Conservation (phyloP, 1,140 invertebrate species). For the Eurosta solidaginis region DNA sequence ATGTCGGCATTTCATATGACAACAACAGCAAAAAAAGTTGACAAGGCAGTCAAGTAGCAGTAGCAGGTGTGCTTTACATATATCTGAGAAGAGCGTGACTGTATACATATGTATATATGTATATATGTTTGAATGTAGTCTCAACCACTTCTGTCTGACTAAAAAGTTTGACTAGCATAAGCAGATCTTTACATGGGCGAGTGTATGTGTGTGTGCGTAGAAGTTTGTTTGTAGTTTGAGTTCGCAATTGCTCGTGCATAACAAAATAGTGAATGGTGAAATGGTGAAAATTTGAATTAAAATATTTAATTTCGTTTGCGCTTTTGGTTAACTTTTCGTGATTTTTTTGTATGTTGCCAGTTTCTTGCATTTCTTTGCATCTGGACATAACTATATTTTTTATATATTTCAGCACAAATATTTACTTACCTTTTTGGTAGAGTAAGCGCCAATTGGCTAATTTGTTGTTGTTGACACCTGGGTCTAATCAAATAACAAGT, state of each 20-base stretch:
- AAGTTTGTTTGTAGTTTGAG: not conserved
- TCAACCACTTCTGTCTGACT: not conserved
- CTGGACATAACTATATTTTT: too few relatives aligned
- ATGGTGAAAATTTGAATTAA: not conserved
- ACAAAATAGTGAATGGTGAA: not conserved
- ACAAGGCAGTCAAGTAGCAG: not conserved
- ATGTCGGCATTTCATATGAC: not conserved
- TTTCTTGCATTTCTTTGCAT: too few relatives aligned
- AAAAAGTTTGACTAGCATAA: not conserved
- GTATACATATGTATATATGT: too few relatives aligned
- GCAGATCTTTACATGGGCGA: not conserved
- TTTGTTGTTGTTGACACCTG: too few relatives aligned
- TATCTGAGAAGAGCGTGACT: not conserved
- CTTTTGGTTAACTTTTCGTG: not conserved
- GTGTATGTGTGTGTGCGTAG: not conserved
- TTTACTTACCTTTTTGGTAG: too few relatives aligned
- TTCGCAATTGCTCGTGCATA: not conserved
- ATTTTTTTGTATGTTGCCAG: too few relatives aligned
- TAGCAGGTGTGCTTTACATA: not conserved
- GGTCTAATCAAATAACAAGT: too few relatives aligned
- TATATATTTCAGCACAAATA: too few relatives aligned
- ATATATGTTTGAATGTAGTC: too few relatives aligned
- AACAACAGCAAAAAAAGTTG: not conserved
- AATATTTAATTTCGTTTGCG: not conserved
- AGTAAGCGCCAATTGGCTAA: too few relatives aligned